Conservation (phyloP, 2,888 invertebrate genomes). For the Malthinus flaveolus region DNA sequence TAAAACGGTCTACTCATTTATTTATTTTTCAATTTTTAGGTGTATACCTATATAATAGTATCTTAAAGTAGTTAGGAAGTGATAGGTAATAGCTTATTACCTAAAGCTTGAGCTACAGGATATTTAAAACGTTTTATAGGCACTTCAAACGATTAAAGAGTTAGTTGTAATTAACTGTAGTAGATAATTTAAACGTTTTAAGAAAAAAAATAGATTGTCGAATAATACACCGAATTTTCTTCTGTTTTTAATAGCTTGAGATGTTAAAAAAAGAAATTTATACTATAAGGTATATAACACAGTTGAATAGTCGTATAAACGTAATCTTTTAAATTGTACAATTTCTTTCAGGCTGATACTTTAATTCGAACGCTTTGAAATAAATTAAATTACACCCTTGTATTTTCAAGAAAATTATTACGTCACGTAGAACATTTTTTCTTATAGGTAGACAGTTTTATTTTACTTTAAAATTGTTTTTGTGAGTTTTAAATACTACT, state of each 20-base stretch:
- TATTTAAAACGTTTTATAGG: not conserved
- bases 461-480: slow-evolving; percentile 32
- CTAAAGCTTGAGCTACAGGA: too few relatives aligned
- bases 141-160: not conserved
- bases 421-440: slow-evolving; percentile 39
- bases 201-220: not conserved
- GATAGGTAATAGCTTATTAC: too few relatives aligned
- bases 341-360: slow-evolving; percentile 37
- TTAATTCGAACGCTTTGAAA: slow-evolving; percentile 36
- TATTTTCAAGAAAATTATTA: slow-evolving; percentile 36
- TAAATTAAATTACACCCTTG: slow-evolving; percentile 38
- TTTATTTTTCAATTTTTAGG: not conserved
- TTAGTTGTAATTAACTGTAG: not conserved
- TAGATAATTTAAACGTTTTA: not conserved
- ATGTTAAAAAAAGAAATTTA: slow-evolving; percentile 4
- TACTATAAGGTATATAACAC: too few relatives aligned
- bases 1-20: slow-evolving; percentile 6
- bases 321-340: slow-evolving; percentile 18
- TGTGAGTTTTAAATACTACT: not conserved
- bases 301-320: slow-evolving; percentile 2
- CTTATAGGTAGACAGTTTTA: slow-evolving; percentile 23
- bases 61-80: too few relatives aligned
- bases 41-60: too few relatives aligned
- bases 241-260: slow-evolving; percentile 1
- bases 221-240: not conserved